phyloP scores from a whole-genome alignment of 2,888 invertebrate genomes.

The Amiota minor region DNA sequence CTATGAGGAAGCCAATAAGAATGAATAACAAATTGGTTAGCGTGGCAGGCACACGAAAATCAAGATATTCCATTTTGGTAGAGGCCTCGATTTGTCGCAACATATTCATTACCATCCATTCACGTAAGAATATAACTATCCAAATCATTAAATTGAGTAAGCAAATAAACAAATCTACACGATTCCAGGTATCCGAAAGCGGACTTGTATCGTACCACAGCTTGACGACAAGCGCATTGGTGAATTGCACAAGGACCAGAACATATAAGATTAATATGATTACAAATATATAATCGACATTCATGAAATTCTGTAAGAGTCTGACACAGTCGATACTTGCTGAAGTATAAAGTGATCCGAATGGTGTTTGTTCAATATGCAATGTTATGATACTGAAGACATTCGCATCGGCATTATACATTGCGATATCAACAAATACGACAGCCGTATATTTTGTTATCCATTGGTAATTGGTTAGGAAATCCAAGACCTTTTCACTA shows the following conservation, averaged over 20 bases:
- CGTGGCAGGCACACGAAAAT: slow-evolving; percentile 55
- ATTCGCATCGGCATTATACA: slow-evolving; percentile 60
- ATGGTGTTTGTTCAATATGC: slow-evolving; percentile 57
- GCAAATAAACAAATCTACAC: slow-evolving; percentile 52
- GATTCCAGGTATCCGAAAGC: slow-evolving; percentile 52
- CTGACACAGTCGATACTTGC: slow-evolving; percentile 50
- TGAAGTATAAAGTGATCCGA: slow-evolving; percentile 46
- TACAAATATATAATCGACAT: slow-evolving; percentile 42
- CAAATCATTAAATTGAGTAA: slow-evolving; percentile 46
- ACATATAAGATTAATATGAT: slow-evolving; percentile 50
- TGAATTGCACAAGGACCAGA: slow-evolving; percentile 48
- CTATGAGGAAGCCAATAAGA: slow-evolving; percentile 52
- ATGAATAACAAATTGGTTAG: slow-evolving; percentile 47
- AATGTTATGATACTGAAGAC: slow-evolving; percentile 59
- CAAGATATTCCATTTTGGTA: slow-evolving; percentile 56
- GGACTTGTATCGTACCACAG: slow-evolving; percentile 45
- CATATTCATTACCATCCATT: slow-evolving; percentile 47
- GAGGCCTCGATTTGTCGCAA: slow-evolving; percentile 45
- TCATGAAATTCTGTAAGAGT: slow-evolving; percentile 53
- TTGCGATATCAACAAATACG: slow-evolving; percentile 61
- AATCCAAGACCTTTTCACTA: slow-evolving; percentile 52
- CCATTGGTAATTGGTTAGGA: slow-evolving; percentile 54
- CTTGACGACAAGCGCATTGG: slow-evolving; percentile 45
- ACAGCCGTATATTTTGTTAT: slow-evolving; percentile 53
- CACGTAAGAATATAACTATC: slow-evolving; percentile 45